A percentile compares a stretch with the other conserved stretches of the same genome.
These are phyloP conservation scores for Cybosia mesomella DNA, from an alignment of 2,888 invertebrate genomes.

Conservation along the genomic window DNA sequence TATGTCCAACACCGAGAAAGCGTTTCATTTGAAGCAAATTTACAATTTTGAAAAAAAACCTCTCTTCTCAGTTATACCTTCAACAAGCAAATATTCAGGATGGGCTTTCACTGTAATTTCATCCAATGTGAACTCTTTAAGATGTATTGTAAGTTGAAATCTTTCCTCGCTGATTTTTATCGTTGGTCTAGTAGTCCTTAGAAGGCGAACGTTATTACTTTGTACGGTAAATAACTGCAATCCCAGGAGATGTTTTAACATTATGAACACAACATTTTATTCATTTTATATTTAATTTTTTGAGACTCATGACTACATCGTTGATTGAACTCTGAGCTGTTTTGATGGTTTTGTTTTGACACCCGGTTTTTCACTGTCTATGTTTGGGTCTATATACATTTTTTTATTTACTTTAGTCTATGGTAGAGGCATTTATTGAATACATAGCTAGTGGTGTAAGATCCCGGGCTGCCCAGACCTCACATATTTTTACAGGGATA, in stretches of 20 bases:
- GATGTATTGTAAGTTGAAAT: slow-evolving; percentile 72
- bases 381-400: not conserved
- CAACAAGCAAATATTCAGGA: slow-evolving; percentile 71
- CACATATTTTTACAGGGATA: no score
- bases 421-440: not conserved
- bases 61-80: slow-evolving; percentile 62
- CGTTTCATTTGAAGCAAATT: no score
- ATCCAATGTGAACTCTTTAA: slow-evolving; percentile 67
- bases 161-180: slow-evolving; percentile 68
- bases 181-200: slow-evolving; percentile 61
- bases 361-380: not conserved
- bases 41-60: no score
- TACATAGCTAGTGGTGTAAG: no score
- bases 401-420: not conserved
- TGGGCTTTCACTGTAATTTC: slow-evolving; percentile 75
- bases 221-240: not conserved
- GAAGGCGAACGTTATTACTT: slow-evolving; percentile 49
- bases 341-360: not conserved
- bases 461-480: no score
- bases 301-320: not conserved
- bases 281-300: not conserved
- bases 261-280: slow-evolving; percentile 6
- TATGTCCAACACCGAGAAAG: no score
- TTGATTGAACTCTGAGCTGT: not conserved
- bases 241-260: slow-evolving; percentile 2